Base-by-base conservation (phyloP, 2,888 invertebrate species). In the Cryptophagus acutangulus region DNA sequence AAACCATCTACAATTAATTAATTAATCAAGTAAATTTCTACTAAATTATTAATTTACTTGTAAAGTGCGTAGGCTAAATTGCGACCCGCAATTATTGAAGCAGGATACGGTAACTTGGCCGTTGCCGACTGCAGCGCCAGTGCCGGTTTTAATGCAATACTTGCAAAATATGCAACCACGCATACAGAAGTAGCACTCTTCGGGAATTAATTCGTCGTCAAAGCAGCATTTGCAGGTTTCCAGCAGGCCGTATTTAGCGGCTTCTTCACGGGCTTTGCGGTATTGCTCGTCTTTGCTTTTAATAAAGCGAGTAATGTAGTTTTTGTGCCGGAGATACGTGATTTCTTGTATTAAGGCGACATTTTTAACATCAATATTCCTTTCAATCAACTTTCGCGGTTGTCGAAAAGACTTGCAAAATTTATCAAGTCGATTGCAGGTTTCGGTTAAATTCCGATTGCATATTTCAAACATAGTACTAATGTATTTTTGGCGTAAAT, bases 171-270 rank as follows among this genome's bases (percentile, higher is more conserved):
- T 44, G 41, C 67, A 67, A 28, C 51, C 58, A n/a, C 60, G 58
- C 28, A 50, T 57, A 41, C 69, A 69, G 39, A 57, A 57, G 40
- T 58, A 63, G 44, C 61, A 62, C 36, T 67, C 71, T 46, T 70
- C 69, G 1, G 66, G 66, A 12, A 76, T 59, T 17, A 73, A 55
- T 47, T 78, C 76, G 33, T 74, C 72, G 33, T 75, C 74, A 45
- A 48, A 78, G 50, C 81, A 80, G 53, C 76, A 75, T 16, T 63
- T 62, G 57, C 81, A 81, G 3, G 58, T 62, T 50, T 65, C 58
- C 4, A 69, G 41, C 20, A 65, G 48, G 24, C 61, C 58, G 25
- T 70, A 55, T 38, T 54, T 46, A 33, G 51, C 59, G 46, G 71
- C 67, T 59, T 71, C 45, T 60, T 58, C 46, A 51, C 54, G 49